A percentile compares a stretch with the other conserved stretches of the same genome.
Evolutionary conservation across 2,797 vertebrate genomes (phyloP).

Genomic region (Leuciscus waleckii): DNA sequence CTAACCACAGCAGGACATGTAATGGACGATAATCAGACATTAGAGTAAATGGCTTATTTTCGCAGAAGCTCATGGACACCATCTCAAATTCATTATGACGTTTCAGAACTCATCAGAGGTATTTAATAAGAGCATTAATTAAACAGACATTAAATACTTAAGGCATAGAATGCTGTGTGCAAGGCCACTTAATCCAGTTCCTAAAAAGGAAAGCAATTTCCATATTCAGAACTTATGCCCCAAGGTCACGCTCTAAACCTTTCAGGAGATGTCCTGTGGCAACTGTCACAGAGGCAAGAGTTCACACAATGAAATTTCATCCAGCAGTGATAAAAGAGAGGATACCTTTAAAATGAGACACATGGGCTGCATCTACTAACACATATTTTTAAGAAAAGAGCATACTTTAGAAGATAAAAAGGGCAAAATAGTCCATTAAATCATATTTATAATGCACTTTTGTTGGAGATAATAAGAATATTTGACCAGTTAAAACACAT

Average conservation of each 20-base stretch:
- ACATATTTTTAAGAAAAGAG: neutral
- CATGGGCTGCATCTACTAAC: neutral
- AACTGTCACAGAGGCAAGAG: constrained; percentile 8
- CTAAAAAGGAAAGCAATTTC: constrained; percentile 60
- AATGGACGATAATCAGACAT: constrained; percentile 22
- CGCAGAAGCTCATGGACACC: constrained; percentile 35
- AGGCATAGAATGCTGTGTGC: constrained; percentile 57
- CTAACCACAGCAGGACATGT: constrained; percentile 21
- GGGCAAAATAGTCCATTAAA: constrained; percentile 15
- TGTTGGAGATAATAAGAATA: neutral
- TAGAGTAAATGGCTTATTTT: constrained; percentile 40
- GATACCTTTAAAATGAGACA: neutral
- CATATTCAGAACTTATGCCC: constrained; percentile 62
- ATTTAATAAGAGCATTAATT: constrained; percentile 63
- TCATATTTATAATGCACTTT: constrained; percentile 2
- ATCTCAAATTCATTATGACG: constrained; percentile 56
- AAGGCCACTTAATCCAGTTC: constrained; percentile 57
- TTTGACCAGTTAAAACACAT: constrained; percentile 12
- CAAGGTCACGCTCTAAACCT: constrained; percentile 57
- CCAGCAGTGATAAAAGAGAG: constrained; percentile 18
- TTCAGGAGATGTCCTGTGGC: constrained; percentile 40
- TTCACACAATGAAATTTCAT: constrained; percentile 14
- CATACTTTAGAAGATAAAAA: neutral
- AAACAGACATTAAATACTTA: constrained; percentile 61
- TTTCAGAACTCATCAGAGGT: constrained; percentile 58